Percentiles rank a stretch among this genome's conserved stretches.
phyloP scores from a whole-genome alignment of 2,888 invertebrate species.

The Pristionchus japonicus region DNA sequence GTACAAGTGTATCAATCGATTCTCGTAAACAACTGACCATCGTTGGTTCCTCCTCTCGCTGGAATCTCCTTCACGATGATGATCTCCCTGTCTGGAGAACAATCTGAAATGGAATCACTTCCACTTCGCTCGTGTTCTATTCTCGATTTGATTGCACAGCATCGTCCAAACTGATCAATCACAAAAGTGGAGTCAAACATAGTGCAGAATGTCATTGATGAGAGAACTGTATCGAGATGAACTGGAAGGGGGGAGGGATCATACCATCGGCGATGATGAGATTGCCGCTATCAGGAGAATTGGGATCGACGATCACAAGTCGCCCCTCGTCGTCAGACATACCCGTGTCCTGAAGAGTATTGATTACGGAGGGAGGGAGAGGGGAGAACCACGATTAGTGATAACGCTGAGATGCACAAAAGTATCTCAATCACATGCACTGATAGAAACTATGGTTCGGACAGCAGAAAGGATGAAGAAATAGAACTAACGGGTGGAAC shows the following conservation, averaged over 20 bases:
- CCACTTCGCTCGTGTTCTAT: neutral
- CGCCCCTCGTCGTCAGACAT: constrained; percentile 42
- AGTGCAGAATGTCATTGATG: neutral
- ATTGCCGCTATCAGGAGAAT: constrained; percentile 25
- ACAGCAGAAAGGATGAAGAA: neutral
- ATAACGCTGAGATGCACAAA: too few species aligned
- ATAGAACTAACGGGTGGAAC: neutral
- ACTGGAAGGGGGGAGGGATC: neutral
- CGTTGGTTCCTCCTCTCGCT: too few species aligned
- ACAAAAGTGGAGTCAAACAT: neutral
- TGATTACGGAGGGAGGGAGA: neutral
- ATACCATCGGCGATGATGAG: constrained; percentile 3
- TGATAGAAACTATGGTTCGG: neutral
- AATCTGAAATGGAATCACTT: neutral
- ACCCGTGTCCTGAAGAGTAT: neutral
- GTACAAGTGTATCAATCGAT: too few species aligned
- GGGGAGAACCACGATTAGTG: neutral
- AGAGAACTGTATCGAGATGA: neutral
- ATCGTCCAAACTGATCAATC: neutral
- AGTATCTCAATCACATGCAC: neutral
- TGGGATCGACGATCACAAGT: constrained; percentile 30
- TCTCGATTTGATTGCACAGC: neutral
- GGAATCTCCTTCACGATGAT: too few species aligned
- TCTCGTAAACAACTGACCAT: too few species aligned
- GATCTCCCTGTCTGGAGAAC: neutral